Base-by-base conservation (phyloP, 1,140 invertebrate genomes). In the Meloidogyne floridensis region DNA sequence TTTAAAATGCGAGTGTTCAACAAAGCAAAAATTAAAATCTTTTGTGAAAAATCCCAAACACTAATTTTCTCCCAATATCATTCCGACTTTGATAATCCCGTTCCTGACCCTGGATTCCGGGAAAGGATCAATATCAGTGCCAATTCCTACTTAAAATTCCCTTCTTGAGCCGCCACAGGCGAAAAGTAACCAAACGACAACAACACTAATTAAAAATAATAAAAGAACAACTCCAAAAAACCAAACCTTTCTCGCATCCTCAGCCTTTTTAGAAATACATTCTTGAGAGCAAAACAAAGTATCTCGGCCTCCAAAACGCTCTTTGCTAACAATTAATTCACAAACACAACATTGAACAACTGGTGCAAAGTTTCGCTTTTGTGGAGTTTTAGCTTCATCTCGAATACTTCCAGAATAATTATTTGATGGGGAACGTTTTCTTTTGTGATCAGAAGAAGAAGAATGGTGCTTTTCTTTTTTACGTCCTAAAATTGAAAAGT, bases 281-380 rank as follows among this genome's bases (percentile, higher is more conserved):
- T 69, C 77, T 2, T 54, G 32, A 10, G 77, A 79, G 53, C 77
- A 79, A 20, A 53, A 79, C 47, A 51, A 15, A 71, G 65, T 79
- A 32, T 79, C 77, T 6, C 65, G 54, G 11, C 77, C 77, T 0
- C 77, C 77, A 72, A 79, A 79, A 1, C 77, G 20, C 10, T 65
- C 54, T 18, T 42, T 69, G 18, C 43, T 54, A 8, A 79, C 77
- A 71, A 79, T 79, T 15, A 79, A 69, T 1, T 79, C 77, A 71
- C 77, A 79, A 20, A 32, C 51, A 42, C 77, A 47, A 43, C 77
- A 79, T 53, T 79, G 77, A 20, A 69, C 77, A 42, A 71, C 20
- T n/a, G 65, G 77, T 8, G 20, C 65, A 69, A 79, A 79, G 43
- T 43, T 79, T 9, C 77, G 65, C n/a, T 79, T 79, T 42, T 72